Conservation (phyloP, 2,113 vertebrate genomes). For the Cyprinodon variegatus region DNA sequence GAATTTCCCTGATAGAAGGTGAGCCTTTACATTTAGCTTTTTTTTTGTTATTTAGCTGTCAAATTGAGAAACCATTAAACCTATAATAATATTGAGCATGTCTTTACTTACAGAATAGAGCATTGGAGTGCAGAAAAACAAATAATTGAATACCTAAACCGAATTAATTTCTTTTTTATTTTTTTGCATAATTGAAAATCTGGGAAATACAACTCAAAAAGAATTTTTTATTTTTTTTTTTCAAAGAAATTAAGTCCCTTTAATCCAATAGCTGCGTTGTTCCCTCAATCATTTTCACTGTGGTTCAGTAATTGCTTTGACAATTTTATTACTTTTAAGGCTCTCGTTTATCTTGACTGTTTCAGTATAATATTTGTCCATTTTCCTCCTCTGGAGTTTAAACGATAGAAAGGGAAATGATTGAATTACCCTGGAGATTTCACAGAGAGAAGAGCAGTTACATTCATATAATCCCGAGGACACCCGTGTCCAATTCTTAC, state of each 20-base stretch:
- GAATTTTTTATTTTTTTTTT: slow-evolving; percentile 4
- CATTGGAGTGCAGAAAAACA: slow-evolving; percentile 10
- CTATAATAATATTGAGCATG: slow-evolving; percentile 7
- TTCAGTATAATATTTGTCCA: slow-evolving; percentile 72
- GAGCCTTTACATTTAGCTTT: slow-evolving; percentile 57
- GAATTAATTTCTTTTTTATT: background rate
- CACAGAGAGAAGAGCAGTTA: slow-evolving; percentile 48
- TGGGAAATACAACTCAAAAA: slow-evolving; percentile 18
- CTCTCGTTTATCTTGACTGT: slow-evolving; percentile 68
- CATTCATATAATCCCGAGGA: slow-evolving; percentile 58
- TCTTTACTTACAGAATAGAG: slow-evolving; percentile 9
- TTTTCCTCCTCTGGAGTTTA: slow-evolving; percentile 57
- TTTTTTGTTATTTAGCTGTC: slow-evolving; percentile 14
- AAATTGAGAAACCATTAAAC: slow-evolving; percentile 22
- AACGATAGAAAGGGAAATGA: slow-evolving; percentile 72
- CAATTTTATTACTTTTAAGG: slow-evolving; percentile 78
- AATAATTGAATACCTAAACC: background rate
- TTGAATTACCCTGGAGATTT: slow-evolving; percentile 76
- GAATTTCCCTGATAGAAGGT: slow-evolving; percentile 43
- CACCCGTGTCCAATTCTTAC: slow-evolving; percentile 39
- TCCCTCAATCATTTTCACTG: slow-evolving; percentile 62
- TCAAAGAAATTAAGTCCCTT: slow-evolving; percentile 51
- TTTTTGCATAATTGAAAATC: background rate
- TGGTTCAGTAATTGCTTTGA: slow-evolving; percentile 77
- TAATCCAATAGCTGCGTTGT: slow-evolving; percentile 70